Evolutionary conservation across 1,140 invertebrate species (phyloP).

Genomic region (Ctenoplectra terminalis): DNA sequence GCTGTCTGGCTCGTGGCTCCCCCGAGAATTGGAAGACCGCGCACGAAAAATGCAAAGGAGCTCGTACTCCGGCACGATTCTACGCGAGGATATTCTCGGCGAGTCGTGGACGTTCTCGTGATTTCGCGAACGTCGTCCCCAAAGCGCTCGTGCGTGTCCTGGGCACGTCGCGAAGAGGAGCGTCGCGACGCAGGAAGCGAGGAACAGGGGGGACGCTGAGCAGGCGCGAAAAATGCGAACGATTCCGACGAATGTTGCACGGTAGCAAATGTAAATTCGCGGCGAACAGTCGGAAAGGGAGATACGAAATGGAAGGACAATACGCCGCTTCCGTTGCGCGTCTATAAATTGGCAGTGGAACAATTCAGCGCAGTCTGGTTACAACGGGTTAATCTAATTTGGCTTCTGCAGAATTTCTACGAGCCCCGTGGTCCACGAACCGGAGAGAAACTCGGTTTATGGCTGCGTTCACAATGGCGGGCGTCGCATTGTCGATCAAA

Average conservation of each 20-base stretch:
- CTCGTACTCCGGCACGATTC: not conserved
- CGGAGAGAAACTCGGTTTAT: conserved; percentile 31
- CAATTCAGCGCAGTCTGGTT: conserved; percentile 67
- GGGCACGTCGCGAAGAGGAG: not conserved
- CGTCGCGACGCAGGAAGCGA: not conserved
- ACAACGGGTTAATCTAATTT: conserved; percentile 76
- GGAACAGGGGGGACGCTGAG: not conserved
- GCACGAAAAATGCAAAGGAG: not conserved
- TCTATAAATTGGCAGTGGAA: conserved; percentile 61
- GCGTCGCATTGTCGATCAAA: conserved; percentile 9
- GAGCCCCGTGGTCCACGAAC: conserved; percentile 27
- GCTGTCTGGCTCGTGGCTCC: no score
- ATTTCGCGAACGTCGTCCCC: not conserved
- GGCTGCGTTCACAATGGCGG: conserved; percentile 20
- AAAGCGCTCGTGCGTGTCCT: not conserved
- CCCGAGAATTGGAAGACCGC: not conserved
- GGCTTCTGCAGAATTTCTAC: conserved; percentile 66
- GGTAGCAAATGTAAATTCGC: conserved; percentile 13
- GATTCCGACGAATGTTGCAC: not conserved
- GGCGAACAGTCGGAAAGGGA: not conserved
- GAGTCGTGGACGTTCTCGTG: not conserved
- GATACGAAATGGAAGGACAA: conserved; percentile 23
- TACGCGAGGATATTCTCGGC: not conserved
- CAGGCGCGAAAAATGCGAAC: conserved; percentile 4
- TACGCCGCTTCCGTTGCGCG: conserved; percentile 48